Percentiles rank a stretch among this genome's conserved stretches.
phyloP scores from a whole-genome alignment of 2,113 vertebrate genomes.

The Xenopus laevis region DNA sequence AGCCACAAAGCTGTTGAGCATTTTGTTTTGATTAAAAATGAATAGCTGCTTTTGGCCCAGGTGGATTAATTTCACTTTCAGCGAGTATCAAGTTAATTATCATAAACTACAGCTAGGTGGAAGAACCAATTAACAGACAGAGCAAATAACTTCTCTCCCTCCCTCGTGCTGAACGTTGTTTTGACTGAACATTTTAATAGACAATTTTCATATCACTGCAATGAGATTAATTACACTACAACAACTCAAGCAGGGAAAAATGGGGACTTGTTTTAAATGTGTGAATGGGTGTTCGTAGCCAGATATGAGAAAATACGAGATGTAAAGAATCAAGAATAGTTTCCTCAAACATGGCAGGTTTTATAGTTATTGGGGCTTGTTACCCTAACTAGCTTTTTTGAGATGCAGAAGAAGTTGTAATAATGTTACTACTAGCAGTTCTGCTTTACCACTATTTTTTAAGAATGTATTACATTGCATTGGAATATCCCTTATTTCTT shows the following conservation, averaged over 20 bases:
- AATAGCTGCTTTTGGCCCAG: slow-evolving; percentile 74
- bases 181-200: slow-evolving; percentile 54
- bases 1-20: slow-evolving; percentile 62
- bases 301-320: slow-evolving; percentile 21
- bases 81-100: slow-evolving; percentile 70
- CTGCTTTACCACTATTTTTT: too few species aligned
- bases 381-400: too few species aligned
- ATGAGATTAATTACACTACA: slow-evolving; percentile 58
- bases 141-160: slow-evolving; percentile 52
- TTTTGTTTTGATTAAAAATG: slow-evolving; percentile 76
- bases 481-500: too few species aligned
- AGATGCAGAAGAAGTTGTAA: too few species aligned
- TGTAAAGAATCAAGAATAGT: slow-evolving; percentile 18
- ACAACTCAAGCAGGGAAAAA: slow-evolving; percentile 41
- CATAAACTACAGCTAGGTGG: slow-evolving; percentile 71
- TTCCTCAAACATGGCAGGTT: not conserved
- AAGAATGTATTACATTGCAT: too few species aligned
- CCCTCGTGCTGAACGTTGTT: slow-evolving; percentile 55
- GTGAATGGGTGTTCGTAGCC: slow-evolving; percentile 36
- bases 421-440: too few species aligned
- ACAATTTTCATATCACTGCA: slow-evolving; percentile 53
- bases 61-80: slow-evolving; percentile 72
- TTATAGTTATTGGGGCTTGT: too few species aligned
- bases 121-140: slow-evolving; percentile 70
- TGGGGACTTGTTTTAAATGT: not conserved